A percentile compares a stretch with the other conserved stretches of the same genome.
These are phyloP conservation scores for Alca torda DNA, from an alignment of 2,797 vertebrate species.

Conservation along the genomic window DNA sequence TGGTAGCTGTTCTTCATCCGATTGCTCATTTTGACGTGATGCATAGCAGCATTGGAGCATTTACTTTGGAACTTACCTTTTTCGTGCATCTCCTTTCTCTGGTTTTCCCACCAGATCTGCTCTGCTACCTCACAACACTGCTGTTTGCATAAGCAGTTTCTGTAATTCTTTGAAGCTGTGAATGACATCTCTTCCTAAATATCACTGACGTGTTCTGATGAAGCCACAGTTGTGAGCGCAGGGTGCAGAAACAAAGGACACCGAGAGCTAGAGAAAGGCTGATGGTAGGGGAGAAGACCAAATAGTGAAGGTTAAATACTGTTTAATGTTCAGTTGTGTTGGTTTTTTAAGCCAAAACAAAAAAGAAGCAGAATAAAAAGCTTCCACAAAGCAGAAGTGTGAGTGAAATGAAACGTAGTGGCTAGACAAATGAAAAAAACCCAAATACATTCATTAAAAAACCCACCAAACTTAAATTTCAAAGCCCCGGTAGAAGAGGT, in stretches of 20 bases:
- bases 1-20: neutral
- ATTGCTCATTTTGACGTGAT: neutral
- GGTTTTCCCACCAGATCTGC: slow-evolving; percentile 25
- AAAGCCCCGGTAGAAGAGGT: neutral
- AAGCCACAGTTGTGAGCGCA: neutral
- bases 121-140: neutral
- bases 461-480: neutral
- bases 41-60: neutral
- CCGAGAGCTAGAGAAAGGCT: neutral
- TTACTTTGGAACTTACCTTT: slow-evolving; percentile 19
- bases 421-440: slow-evolving; percentile 37
- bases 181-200: neutral
- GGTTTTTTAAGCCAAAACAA: neutral
- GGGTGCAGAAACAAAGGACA: neutral
- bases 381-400: slow-evolving; percentile 59
- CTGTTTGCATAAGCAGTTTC: neutral
- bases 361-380: slow-evolving; percentile 6
- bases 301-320: neutral
- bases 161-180: neutral
- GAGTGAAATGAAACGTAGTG: slow-evolving; percentile 56
- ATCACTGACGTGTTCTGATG: neutral
- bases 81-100: slow-evolving; percentile 3
- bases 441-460: neutral
- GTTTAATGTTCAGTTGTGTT: neutral
- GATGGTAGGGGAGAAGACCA: neutral